Base-by-base conservation (phyloP, 2,113 vertebrate genomes). In the Bagarius yarrelli region DNA sequence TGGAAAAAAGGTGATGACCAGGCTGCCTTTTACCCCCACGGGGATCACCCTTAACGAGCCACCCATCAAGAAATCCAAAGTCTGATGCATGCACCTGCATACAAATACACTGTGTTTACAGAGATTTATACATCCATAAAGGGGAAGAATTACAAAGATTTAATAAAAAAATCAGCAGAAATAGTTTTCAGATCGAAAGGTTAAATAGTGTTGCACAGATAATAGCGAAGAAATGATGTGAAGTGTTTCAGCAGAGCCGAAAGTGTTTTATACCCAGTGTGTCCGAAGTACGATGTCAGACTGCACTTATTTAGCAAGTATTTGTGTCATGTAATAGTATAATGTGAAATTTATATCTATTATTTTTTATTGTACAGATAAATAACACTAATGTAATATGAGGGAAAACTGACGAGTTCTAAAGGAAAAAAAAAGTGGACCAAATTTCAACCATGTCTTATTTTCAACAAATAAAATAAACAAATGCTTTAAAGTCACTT, bases 1-100 rank as follows among this genome's bases (percentile, higher is more conserved):
- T 76, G 98, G 98, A 61, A 99, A 99, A 88, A 98, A 98, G 85
- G 94, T 99, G 73, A 94, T 94, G 0, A 91, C 94, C 71, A 92
- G 96, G 85, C 95, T 98, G 86, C 96, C 97, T 55, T 98, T 97
- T 86, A 96, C 95, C n/a, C 90, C 95, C 12, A 94, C 94, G 0
- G 92, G 91, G 85, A 93, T 94, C 81, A 90, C 91, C 83, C 91
- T 94, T 80, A 90, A 84, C 21, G 96, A 97, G 76, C 93, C 95
- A 55, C 96, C 96, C 0, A 86, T 88, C 56, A 99, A 98, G 91
- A 98, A 98, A 88, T 89, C 94, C 79, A 96, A 95, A 91, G 92
- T 94, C n/a, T 98, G 91, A 91, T 66, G 13, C 27, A 1, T n/a
- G 2, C 21, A 75, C 63, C 55, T 8, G 63, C 69, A 73, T 25